Evolutionary conservation across 2,888 invertebrate species (phyloP).

Genomic region (Hemistola chrysoprasaria): DNA sequence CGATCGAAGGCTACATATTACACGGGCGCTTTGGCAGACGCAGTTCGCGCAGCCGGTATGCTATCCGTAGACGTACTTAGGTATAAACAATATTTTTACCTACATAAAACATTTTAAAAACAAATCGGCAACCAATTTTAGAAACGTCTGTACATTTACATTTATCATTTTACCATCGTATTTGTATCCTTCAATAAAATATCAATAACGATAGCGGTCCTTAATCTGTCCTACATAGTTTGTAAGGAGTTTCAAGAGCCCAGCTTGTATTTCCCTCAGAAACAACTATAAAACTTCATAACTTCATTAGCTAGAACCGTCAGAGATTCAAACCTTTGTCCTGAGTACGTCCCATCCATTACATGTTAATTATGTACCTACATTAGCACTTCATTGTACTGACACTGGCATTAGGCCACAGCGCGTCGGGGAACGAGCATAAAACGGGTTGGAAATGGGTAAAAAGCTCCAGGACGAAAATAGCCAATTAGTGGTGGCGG

Average conservation of each 20-base stretch:
- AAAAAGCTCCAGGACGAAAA: conserved; percentile 3
- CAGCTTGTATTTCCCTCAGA: no score
- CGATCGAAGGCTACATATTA: conserved; percentile 80
- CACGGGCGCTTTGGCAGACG: conserved; percentile 76
- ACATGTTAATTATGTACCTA: conserved; percentile 25
- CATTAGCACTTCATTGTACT: conserved; percentile 24
- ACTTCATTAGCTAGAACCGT: no score
- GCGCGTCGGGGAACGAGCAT: conserved; percentile 10
- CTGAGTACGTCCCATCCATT: conserved; percentile 4
- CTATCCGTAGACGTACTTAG: conserved; percentile 4
- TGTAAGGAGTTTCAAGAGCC: no score
- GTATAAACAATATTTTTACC: no score
- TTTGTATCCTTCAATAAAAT: no score
- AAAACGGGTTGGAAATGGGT: conserved; percentile 2
- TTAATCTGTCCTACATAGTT: no score
- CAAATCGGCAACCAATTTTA: no score
- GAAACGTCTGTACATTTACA: no score
- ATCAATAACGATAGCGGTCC: no score
- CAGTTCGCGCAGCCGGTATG: conserved; percentile 69
- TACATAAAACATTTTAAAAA: no score
- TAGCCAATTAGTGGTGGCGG: conserved; percentile 10
- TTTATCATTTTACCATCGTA: no score
- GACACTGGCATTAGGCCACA: conserved; percentile 8
- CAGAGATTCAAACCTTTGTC: not conserved
- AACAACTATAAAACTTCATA: not conserved